phyloP scores from a whole-genome alignment of 2,888 invertebrate genomes.

The Ethmia dodecea region DNA sequence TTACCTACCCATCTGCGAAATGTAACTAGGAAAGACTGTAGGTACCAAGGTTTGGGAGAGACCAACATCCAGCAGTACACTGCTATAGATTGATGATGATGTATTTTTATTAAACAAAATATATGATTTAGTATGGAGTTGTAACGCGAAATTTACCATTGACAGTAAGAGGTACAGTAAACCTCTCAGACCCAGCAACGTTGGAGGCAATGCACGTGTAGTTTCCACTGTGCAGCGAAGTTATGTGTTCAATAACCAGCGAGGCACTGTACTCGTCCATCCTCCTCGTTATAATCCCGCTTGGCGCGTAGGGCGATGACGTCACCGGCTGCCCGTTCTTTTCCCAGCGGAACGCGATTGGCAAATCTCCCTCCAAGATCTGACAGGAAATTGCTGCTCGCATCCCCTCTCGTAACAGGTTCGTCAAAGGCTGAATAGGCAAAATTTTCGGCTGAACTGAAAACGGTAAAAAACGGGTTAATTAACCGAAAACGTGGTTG shows the following conservation, averaged over 20 bases:
- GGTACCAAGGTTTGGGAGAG: too few relatives aligned
- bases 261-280: slow-evolving; percentile 92
- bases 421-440: slow-evolving; percentile 89
- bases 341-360: slow-evolving; percentile 94
- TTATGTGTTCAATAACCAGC: slow-evolving; percentile 90
- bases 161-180: slow-evolving; percentile 88
- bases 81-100: too few relatives aligned
- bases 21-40: too few relatives aligned
- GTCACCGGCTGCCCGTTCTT: slow-evolving; percentile 89
- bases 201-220: slow-evolving; percentile 95
- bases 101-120: too few relatives aligned
- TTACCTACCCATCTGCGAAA: too few relatives aligned
- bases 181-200: slow-evolving; percentile 87
- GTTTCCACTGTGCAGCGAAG: slow-evolving; percentile 91
- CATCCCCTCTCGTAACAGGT: slow-evolving; percentile 89
- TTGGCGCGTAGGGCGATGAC: slow-evolving; percentile 76
- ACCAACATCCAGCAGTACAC: too few relatives aligned
- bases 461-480: slow-evolving; percentile 23
- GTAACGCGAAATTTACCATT: slow-evolving; percentile 81
- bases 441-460: slow-evolving; percentile 90
- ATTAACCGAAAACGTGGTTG: slow-evolving; percentile 13
- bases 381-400: slow-evolving; percentile 93
- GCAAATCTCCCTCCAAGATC: slow-evolving; percentile 94
- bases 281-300: slow-evolving; percentile 69
- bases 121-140: too few relatives aligned